Evolutionary conservation across 2,888 invertebrate species (phyloP).

Genomic region (Drosophila affinis): DNA sequence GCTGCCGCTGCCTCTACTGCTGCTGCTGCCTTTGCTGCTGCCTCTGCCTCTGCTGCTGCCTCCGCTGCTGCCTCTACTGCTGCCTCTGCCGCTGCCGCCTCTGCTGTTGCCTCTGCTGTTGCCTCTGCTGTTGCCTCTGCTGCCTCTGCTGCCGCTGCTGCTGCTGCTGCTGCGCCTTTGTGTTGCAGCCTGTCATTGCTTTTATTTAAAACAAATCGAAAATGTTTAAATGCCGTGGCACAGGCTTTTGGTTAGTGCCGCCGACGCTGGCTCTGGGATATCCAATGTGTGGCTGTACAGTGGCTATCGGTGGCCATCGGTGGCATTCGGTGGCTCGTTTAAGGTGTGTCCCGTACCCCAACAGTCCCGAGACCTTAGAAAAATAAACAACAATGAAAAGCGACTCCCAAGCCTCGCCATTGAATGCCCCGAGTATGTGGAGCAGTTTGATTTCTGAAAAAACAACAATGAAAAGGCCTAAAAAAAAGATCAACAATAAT

Average conservation of each 20-base stretch:
- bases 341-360: constrained; percentile 66
- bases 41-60: too few relatives aligned
- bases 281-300: constrained; percentile 45
- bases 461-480: constrained; percentile 73
- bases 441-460: constrained; percentile 74
- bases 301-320: constrained; percentile 75
- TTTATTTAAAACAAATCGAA: constrained; percentile 74
- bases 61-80: too few relatives aligned
- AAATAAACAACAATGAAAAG: constrained; percentile 63
- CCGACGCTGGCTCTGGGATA: constrained; percentile 8
- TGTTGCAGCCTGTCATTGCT: constrained; percentile 57
- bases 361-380: constrained; percentile 52
- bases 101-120: too few relatives aligned
- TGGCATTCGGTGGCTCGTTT: constrained; percentile 65
- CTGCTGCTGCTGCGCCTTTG: constrained; percentile 14
- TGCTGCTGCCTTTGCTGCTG: background rate
- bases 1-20: constrained; percentile 23
- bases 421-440: constrained; percentile 75
- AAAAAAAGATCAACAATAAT: constrained; percentile 66
- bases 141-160: constrained; percentile 20
- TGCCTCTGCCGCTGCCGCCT: too few relatives aligned
- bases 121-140: too few relatives aligned
- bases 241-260: constrained; percentile 57
- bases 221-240: constrained; percentile 74
- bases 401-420: constrained; percentile 28